These are phyloP conservation scores for Acleris laterana DNA, from an alignment of 2,888 invertebrate species.

Conservation along the genomic window DNA sequence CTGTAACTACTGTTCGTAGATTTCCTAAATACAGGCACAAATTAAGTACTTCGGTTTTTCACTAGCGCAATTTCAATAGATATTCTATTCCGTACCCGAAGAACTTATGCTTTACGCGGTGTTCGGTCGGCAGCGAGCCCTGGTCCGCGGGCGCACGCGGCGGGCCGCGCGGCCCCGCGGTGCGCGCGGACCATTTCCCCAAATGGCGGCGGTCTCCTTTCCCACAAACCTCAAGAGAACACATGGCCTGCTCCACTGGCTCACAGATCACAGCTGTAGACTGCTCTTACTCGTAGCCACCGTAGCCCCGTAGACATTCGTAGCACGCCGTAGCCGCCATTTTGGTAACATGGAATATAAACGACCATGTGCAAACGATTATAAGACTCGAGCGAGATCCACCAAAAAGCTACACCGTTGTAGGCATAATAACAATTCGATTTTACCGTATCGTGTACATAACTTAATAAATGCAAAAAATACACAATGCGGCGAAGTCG, in stretches of 20 bases:
- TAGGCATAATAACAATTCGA: too few relatives aligned
- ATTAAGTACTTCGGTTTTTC: too few relatives aligned
- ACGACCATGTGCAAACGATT: constrained; percentile 1
- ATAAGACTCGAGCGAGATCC: neutral
- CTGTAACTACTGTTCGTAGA: too few relatives aligned
- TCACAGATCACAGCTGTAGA: constrained; percentile 58
- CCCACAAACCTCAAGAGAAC: constrained; percentile 62
- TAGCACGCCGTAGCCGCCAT: constrained; percentile 31
- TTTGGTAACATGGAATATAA: constrained; percentile 3
- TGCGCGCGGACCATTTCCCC: constrained; percentile 66
- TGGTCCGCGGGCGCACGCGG: constrained; percentile 1
- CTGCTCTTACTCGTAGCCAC: constrained; percentile 46
- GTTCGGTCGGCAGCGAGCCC: neutral
- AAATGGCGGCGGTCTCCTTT: constrained; percentile 63
- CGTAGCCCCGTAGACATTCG: constrained; percentile 37
- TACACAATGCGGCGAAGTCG: too few relatives aligned
- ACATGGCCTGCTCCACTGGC: constrained; percentile 56
- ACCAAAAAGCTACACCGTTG: too few relatives aligned
- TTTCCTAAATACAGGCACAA: too few relatives aligned
- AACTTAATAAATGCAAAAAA: too few relatives aligned
- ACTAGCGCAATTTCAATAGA: too few relatives aligned
- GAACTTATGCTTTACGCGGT: too few relatives aligned
- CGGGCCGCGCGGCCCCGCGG: constrained; percentile 48
- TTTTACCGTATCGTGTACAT: too few relatives aligned
- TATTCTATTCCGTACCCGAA: too few relatives aligned